Conservation (phyloP, 2,888 invertebrate genomes). For the Dione juno region DNA sequence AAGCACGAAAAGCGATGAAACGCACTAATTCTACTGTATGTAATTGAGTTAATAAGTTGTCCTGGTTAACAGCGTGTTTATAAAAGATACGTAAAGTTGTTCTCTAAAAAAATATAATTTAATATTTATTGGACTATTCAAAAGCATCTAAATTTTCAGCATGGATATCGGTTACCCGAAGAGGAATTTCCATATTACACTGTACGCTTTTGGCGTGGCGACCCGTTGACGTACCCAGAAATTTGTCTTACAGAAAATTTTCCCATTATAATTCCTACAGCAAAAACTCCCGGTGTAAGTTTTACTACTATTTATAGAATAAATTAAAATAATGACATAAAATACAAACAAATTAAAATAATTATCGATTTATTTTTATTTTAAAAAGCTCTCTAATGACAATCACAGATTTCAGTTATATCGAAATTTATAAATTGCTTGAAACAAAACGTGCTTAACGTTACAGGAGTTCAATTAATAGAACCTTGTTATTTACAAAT, state of each 20-base stretch:
- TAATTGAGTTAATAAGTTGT: too few relatives aligned
- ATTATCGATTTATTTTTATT: background rate
- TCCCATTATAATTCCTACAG: conserved; percentile 67
- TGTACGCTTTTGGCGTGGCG: conserved; percentile 75
- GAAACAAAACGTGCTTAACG: conserved; percentile 59
- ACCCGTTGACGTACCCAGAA: conserved; percentile 71
- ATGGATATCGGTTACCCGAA: conserved; percentile 74
- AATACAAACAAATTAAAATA: background rate
- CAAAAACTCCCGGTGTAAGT: conserved; percentile 62
- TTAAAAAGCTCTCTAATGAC: background rate
- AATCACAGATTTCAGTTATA: conserved; percentile 57
- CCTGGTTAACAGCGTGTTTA: too few relatives aligned
- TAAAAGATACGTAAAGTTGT: too few relatives aligned
- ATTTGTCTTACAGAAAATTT: conserved; percentile 64
- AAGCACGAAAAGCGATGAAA: too few relatives aligned
- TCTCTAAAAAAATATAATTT: too few relatives aligned
- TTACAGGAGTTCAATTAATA: conserved; percentile 56
- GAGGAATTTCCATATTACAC: conserved; percentile 63
- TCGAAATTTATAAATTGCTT: conserved; percentile 62
- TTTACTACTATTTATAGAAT: background rate
- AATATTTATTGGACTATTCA: background rate
- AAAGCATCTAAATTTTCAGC: conserved; percentile 53
- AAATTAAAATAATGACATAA: background rate
- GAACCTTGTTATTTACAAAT: conserved; percentile 43
- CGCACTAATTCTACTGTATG: too few relatives aligned